A percentile compares a stretch with the other conserved stretches of the same genome.
Evolutionary conservation across 2,113 vertebrate genomes (phyloP).

Genomic region (Suncus etruscus): DNA sequence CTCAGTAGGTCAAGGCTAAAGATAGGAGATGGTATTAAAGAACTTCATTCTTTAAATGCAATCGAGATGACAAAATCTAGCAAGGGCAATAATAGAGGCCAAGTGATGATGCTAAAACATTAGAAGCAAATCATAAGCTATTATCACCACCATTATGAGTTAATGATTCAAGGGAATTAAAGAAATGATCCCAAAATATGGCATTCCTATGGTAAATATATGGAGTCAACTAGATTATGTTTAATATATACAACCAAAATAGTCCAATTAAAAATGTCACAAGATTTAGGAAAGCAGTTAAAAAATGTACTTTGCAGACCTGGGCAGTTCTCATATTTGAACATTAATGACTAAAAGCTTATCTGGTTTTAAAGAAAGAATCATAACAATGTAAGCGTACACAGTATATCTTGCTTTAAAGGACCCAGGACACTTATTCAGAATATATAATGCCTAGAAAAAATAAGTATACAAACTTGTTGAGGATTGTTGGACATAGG

Average conservation of each 20-base stretch:
- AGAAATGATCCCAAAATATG: background rate
- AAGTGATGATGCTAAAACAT: background rate
- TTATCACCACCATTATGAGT: background rate
- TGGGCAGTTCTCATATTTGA: background rate
- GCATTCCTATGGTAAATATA: slow-evolving; percentile 21
- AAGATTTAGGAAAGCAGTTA: background rate
- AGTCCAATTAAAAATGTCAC: background rate
- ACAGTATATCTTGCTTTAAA: background rate
- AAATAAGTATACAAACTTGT: background rate
- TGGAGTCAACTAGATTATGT: background rate
- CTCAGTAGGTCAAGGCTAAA: background rate
- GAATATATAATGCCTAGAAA: background rate
- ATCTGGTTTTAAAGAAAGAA: background rate
- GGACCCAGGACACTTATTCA: background rate
- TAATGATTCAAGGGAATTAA: background rate
- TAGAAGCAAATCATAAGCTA: background rate
- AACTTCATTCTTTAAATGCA: background rate
- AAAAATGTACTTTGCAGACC: background rate
- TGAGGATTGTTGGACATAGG: background rate
- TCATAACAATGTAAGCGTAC: too few species aligned
- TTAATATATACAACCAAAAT: slow-evolving; percentile 11
- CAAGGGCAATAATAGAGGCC: background rate
- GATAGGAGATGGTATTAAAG: background rate
- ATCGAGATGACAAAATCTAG: background rate
- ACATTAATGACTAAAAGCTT: background rate